These are phyloP conservation scores for Zenarchopterus dispar DNA, from an alignment of 2,797 vertebrate species.

Conservation along the genomic window DNA sequence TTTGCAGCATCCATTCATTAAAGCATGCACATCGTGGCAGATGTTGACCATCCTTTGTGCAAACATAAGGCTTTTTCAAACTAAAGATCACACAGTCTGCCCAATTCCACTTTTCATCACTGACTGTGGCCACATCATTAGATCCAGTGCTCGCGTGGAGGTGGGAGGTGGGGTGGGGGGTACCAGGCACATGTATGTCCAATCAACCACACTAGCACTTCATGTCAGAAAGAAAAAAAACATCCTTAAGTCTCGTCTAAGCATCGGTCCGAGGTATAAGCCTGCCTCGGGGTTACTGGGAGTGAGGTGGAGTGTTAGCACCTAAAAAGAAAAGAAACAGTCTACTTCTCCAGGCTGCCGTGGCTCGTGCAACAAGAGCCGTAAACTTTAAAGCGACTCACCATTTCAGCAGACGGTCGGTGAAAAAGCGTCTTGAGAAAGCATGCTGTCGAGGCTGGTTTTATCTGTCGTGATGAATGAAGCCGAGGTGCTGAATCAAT, in stretches of 20 bases:
- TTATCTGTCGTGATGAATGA: not conserved
- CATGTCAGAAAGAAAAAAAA: conserved; percentile 33
- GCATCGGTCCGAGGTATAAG: not conserved
- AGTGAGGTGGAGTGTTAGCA: accelerated
- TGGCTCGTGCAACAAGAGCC: conserved; percentile 36
- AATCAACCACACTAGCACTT: conserved; percentile 39
- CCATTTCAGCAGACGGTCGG: conserved; percentile 73
- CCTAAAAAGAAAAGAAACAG: not conserved
- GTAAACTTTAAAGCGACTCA: conserved; percentile 73
- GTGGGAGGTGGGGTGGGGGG: conserved; percentile 32
- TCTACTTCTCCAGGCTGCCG: conserved; percentile 4
- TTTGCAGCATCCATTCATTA: too few species aligned
- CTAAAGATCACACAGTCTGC: too few species aligned
- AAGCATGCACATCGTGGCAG: not conserved
- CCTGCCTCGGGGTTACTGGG: accelerated
- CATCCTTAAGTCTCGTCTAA: conserved; percentile 1
- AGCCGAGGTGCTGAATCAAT: too few species aligned
- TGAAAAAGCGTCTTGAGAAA: conserved; percentile 28
- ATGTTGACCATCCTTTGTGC: too few species aligned
- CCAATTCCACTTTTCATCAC: not conserved
- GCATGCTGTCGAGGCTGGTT: conserved; percentile 2
- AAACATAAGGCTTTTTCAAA: too few species aligned
- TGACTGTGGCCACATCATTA: conserved; percentile 4
- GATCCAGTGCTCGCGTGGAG: conserved; percentile 30
- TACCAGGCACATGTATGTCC: conserved; percentile 68